These are phyloP conservation scores for Alcedo atthis DNA, from an alignment of 2,797 vertebrate species.

Conservation along the genomic window DNA sequence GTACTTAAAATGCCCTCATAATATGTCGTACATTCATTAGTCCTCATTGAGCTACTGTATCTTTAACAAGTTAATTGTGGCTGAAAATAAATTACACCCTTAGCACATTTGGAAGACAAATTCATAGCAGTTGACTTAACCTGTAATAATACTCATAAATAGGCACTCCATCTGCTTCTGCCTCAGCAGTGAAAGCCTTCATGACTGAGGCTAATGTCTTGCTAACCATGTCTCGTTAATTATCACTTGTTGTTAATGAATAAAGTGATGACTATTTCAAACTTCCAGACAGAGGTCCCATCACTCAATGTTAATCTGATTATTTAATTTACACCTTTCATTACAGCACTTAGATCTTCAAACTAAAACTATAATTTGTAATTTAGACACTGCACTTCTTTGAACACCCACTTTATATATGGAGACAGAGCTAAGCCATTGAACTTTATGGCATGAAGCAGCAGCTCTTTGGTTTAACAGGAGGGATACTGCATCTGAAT, in stretches of 20 bases:
- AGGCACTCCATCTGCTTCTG: slow-evolving; percentile 80
- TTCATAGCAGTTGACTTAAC: slow-evolving; percentile 74
- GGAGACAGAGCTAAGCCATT: slow-evolving; percentile 12
- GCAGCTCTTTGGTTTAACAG: neutral
- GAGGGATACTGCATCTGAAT: neutral
- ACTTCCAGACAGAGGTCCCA: slow-evolving; percentile 74
- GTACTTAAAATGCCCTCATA: neutral
- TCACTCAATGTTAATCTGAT: slow-evolving; percentile 76
- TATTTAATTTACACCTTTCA: slow-evolving; percentile 80
- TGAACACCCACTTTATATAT: neutral
- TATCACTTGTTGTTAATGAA: slow-evolving; percentile 77
- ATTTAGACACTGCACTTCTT: slow-evolving; percentile 54
- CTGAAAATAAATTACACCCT: slow-evolving; percentile 72
- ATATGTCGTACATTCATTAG: neutral
- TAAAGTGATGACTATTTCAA: slow-evolving; percentile 76
- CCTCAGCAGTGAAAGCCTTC: slow-evolving; percentile 69
- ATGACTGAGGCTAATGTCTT: slow-evolving; percentile 72
- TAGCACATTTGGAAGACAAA: slow-evolving; percentile 75
- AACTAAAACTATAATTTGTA: slow-evolving; percentile 72
- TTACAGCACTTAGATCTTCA: slow-evolving; percentile 70
- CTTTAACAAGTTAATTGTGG: slow-evolving; percentile 58
- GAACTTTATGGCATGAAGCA: neutral
- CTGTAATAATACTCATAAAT: slow-evolving; percentile 70
- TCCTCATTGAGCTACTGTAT: neutral
- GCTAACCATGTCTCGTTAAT: slow-evolving; percentile 73